Conservation (phyloP, 2,888 invertebrate genomes). For the Linyphia triangularis region DNA sequence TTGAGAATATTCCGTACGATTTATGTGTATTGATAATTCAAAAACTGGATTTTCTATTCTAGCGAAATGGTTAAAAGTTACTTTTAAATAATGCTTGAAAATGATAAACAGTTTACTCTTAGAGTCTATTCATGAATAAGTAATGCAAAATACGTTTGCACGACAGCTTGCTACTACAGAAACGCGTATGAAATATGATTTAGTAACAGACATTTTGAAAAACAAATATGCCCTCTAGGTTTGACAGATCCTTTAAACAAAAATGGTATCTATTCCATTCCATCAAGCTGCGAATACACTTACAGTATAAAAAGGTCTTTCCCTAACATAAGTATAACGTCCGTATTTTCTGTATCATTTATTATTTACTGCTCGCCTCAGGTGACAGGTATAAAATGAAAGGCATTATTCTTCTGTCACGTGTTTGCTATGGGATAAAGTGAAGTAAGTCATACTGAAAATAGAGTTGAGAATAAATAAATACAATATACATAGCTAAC, state of each 20-base stretch:
- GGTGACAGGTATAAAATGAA: constrained; percentile 69
- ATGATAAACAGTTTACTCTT: too few species aligned
- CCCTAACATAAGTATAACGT: constrained; percentile 44
- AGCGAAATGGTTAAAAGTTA: too few species aligned
- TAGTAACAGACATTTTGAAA: constrained; percentile 23
- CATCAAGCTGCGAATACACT: constrained; percentile 42
- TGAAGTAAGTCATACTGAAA: constrained; percentile 27
- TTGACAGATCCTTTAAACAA: constrained; percentile 36
- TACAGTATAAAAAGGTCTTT: constrained; percentile 29
- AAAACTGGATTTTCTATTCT: too few species aligned
- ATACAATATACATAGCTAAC: too few species aligned
- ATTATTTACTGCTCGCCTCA: constrained; percentile 58
- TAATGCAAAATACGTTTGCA: not conserved
- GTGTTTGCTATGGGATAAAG: not conserved
- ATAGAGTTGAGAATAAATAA: constrained; percentile 17
- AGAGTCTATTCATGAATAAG: not conserved
- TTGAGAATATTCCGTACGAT: too few species aligned
- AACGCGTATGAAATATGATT: not conserved
- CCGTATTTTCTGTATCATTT: constrained; percentile 59
- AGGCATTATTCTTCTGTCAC: constrained; percentile 58
- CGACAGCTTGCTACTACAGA: not conserved
- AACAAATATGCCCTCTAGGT: constrained; percentile 18
- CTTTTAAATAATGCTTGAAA: too few species aligned
- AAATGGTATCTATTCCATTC: constrained; percentile 44
- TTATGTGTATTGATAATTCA: too few species aligned